Conservation (phyloP, 2,888 invertebrate genomes). For the Orthonevra nobilis region DNA sequence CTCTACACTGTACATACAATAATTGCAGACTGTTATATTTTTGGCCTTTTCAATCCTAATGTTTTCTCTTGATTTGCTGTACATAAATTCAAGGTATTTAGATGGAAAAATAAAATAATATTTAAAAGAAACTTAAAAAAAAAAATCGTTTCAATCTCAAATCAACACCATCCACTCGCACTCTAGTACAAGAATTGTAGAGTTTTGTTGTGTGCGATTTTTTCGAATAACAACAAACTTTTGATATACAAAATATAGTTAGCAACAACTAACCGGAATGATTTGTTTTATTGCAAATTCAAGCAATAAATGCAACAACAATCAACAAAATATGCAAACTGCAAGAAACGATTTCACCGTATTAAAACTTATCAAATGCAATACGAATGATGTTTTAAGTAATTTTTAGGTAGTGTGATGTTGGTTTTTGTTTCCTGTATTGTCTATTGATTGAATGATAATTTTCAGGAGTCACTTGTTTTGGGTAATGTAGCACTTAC, state of each 20-base stretch:
- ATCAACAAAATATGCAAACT: conserved; percentile 2
- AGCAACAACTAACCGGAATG: conserved; percentile 29
- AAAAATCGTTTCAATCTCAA: conserved; percentile 5
- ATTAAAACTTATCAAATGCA: conserved; percentile 10
- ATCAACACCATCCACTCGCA: conserved; percentile 30
- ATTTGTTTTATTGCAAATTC: background rate
- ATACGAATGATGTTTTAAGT: too few relatives aligned
- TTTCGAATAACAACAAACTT: conserved; percentile 1
- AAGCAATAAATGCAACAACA: conserved; percentile 10
- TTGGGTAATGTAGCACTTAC: background rate
- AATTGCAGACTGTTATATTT: conserved; percentile 81
- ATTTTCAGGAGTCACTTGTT: background rate
- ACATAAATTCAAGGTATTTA: conserved; percentile 81
- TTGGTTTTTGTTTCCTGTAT: conserved; percentile 1
- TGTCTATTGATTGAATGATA: conserved; percentile 3
- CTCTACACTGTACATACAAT: conserved; percentile 72
- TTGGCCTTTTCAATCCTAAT: conserved; percentile 81
- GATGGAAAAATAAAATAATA: conserved; percentile 32
- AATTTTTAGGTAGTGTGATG: background rate
- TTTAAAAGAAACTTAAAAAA: conserved; percentile 17
- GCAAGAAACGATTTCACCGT: conserved; percentile 1
- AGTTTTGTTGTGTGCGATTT: conserved; percentile 40
- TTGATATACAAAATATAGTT: background rate
- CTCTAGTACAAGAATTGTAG: conserved; percentile 38
- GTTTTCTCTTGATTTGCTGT: conserved; percentile 81